Evolutionary conservation across 2,113 vertebrate species (phyloP).

Genomic region (Callionymus lyra): DNA sequence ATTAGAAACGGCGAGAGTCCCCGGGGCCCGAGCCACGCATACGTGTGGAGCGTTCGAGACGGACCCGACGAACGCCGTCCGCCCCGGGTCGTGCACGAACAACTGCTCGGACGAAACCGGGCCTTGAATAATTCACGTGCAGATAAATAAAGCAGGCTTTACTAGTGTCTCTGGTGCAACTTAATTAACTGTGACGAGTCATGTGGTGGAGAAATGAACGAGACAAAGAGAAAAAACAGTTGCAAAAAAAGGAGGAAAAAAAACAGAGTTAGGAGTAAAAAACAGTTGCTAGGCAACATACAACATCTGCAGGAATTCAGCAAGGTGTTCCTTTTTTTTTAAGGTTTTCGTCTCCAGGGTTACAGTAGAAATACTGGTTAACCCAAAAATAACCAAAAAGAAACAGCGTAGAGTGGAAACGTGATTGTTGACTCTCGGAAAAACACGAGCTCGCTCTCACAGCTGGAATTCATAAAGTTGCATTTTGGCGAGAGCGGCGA

Average conservation of each 20-base stretch:
- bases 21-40: conserved; percentile 40
- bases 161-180: conserved; percentile 49
- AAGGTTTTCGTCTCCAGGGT: conserved; percentile 65
- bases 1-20: conserved; percentile 63
- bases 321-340: conserved; percentile 58
- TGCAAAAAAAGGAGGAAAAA: conserved; percentile 25
- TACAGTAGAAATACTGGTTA: conserved; percentile 49
- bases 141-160: conserved; percentile 65
- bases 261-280: conserved; percentile 27
- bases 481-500: conserved; percentile 23
- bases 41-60: conserved; percentile 10
- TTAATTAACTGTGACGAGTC: conserved; percentile 64
- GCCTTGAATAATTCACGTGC: conserved; percentile 66
- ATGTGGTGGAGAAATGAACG: conserved; percentile 27
- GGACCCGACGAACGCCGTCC: no score
- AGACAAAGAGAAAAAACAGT: conserved; percentile 40
- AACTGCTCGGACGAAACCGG: no score
- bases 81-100: no score
- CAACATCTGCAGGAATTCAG: conserved; percentile 68
- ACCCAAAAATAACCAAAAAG: conserved; percentile 31
- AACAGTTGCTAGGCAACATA: conserved; percentile 74
- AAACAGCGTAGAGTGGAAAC: neutral
- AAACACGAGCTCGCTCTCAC: conserved; percentile 7
- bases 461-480: conserved; percentile 33
- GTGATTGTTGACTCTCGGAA: neutral